Evolutionary conservation across 1,140 invertebrate genomes (phyloP), one percentile per base, ranked within the genome.

Genomic region (Pseudomyrmex pallidus): DNA sequence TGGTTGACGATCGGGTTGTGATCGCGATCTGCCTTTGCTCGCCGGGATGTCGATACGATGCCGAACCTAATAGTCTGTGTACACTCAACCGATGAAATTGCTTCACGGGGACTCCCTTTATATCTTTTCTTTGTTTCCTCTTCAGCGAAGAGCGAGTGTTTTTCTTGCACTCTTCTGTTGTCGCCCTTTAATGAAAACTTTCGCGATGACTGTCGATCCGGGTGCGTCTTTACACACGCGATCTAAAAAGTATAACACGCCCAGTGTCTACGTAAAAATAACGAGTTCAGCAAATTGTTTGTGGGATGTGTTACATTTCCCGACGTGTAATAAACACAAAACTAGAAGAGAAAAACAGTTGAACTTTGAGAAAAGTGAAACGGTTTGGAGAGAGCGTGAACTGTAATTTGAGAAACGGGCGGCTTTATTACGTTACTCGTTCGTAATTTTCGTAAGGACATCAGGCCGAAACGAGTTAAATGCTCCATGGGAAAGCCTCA

Each of bases 11-110:
- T 44, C 62, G 50, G 20, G 35, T 35, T 35, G 35, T 48, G 25
- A 74, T 78, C 64, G 85, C 54, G 87, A 85, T 87, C 74, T 59
- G 61, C 12, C 35, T 35, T 7, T 35, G 35, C 35, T 35, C 35
- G 35, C 50, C 48, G 56, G 59, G 80, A 87, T 80, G 76, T 87
- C 86, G 80, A 87, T 80, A 74, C 50, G 57, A 84, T 83, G 63
- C 54, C 44, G 22, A 76, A 17, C 68, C 70, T 56, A 66, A 48
- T 63, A 62, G 44, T 70, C 76, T 80, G 76, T 80, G 76, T 80
- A 80, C 76, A 80, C 61, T 80, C 76, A 56, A 85, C 70, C 85
- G 80, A 78, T 87, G 67, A 87, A 87, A 87, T 87, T 87, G 73
- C 86, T 73, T 22, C 50, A 7, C 35, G 35, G 63, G 78, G n/a